Evolutionary conservation across 2,113 vertebrate species (phyloP), one percentile per base, ranked within the genome.

Genomic region (Picathartes gymnocephalus): DNA sequence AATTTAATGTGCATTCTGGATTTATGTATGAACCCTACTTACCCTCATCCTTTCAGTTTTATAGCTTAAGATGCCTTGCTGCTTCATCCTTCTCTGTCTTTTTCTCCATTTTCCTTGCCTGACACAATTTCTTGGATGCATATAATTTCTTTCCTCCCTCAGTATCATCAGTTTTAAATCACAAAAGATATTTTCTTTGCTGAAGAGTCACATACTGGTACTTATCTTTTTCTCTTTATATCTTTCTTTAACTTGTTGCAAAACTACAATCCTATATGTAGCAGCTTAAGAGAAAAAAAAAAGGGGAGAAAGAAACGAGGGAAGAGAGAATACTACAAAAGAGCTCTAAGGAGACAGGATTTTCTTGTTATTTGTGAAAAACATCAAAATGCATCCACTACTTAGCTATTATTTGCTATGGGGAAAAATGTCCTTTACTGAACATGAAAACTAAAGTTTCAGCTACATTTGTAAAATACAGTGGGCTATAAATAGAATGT

Each of bases 401-500:
- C 70, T 87, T 91, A 54, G 21, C 28, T 92, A 19, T 78, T 93
- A 79, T 40, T 91, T 86, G 44, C 86, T 84, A 9, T 0, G 0
- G 45, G 39, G 77, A 44, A 70, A 54, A 92, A 48, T 20, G 21
- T 84, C 37, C 78, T 60, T 86, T 82, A 61, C 44, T 86, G 80
- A 77, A 91, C 50, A 39, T 53, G 27, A 92, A 95, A 85, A 77
- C 39, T 77, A 71, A 88, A 86, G 58, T 92, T 94, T 93, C 58
- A 66, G 5, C 76, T 91, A 42, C 23, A 57, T 70, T 86, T 73
- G 92, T 95, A 81, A 96, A 95, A 96, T 94, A 85, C 40, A 69
- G 33, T 62, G 10, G n/a, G 21, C 48, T 93, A 95, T 92, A 92
- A 96, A 96, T 95, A 96, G 90, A 83, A 93, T 35, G 37, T 88